A percentile compares a stretch with the other conserved stretches of the same genome.
Conservation (phyloP, 2,113 vertebrate genomes). For the Casuarius casuarius region DNA sequence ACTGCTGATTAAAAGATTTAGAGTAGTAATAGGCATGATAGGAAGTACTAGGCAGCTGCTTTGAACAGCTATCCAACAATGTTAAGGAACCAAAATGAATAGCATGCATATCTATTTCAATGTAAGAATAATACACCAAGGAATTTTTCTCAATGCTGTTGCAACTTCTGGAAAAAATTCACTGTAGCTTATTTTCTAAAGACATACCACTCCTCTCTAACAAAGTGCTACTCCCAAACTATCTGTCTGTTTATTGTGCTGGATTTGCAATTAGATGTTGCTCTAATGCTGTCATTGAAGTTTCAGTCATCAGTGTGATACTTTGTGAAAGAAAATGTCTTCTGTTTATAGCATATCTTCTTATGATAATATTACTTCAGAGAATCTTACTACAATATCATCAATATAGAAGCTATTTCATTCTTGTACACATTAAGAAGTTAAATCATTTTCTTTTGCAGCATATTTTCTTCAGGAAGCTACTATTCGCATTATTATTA, state of each 20-base stretch:
- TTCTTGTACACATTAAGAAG: neutral
- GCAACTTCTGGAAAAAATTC: neutral
- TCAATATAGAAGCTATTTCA: neutral
- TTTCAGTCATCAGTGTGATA: neutral
- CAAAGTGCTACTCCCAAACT: neutral
- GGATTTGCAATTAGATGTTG: neutral
- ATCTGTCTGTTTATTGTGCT: neutral
- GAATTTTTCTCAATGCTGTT: neutral
- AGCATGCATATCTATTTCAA: neutral
- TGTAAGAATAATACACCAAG: neutral
- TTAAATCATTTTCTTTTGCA: neutral
- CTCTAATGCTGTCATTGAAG: neutral
- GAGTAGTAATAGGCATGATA: neutral
- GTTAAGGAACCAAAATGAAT: neutral
- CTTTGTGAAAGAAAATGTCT: neutral
- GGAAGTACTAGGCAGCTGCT: neutral
- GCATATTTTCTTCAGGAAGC: too few species aligned
- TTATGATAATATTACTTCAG: neutral
- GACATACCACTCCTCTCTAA: neutral
- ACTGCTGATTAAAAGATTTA: too few species aligned
- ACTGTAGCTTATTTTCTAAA: neutral
- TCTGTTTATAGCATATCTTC: neutral
- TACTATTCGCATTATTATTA: neutral
- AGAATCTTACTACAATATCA: neutral
- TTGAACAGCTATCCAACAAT: neutral